phyloP scores from a whole-genome alignment of 2,888 invertebrate species.

The Dimorphilus gyrociliatus region DNA sequence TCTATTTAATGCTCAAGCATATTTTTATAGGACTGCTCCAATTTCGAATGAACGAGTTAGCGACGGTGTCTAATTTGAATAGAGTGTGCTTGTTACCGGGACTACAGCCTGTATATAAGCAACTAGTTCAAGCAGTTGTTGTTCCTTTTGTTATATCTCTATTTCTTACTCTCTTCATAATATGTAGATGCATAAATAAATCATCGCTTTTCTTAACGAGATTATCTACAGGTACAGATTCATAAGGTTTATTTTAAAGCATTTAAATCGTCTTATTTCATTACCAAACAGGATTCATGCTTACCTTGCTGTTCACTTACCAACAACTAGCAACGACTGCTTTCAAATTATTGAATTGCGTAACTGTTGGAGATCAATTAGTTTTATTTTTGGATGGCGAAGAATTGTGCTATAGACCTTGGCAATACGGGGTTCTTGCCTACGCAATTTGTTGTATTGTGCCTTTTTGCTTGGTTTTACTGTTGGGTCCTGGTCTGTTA shows the following conservation, averaged over 20 bases:
- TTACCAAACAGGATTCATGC: slow-evolving; percentile 11
- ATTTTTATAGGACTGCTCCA: slow-evolving; percentile 9
- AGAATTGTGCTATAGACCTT: slow-evolving; percentile 10
- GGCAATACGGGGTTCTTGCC: slow-evolving; percentile 13
- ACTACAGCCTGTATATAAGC: slow-evolving; percentile 6
- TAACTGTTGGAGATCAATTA: slow-evolving; percentile 8
- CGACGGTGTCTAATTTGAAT: too few species aligned
- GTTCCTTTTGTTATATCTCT: slow-evolving; percentile 10
- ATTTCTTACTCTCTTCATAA: slow-evolving; percentile 8
- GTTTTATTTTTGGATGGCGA: slow-evolving; percentile 12
- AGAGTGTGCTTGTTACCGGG: slow-evolving; percentile 9
- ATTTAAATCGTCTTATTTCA: too few species aligned
- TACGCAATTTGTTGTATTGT: slow-evolving; percentile 11
- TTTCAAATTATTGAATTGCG: slow-evolving; percentile 12
- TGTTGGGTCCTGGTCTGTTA: slow-evolving; percentile 12
- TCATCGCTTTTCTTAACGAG: slow-evolving; percentile 6
- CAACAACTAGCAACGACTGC: slow-evolving; percentile 12
- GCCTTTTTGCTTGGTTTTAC: slow-evolving; percentile 12
- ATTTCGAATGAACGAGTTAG: slow-evolving; percentile 11
- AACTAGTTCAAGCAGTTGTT: slow-evolving; percentile 7
- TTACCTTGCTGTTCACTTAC: slow-evolving; percentile 13
- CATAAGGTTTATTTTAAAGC: too few species aligned
- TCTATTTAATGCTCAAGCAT: slow-evolving; percentile 7
- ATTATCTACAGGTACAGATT: too few species aligned
- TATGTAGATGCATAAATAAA: slow-evolving; percentile 5